Evolutionary conservation across 92 coral and sea anemone genomes (phyloP), one percentile per base, ranked within the genome.

Genomic region (Ricordea florida): DNA sequence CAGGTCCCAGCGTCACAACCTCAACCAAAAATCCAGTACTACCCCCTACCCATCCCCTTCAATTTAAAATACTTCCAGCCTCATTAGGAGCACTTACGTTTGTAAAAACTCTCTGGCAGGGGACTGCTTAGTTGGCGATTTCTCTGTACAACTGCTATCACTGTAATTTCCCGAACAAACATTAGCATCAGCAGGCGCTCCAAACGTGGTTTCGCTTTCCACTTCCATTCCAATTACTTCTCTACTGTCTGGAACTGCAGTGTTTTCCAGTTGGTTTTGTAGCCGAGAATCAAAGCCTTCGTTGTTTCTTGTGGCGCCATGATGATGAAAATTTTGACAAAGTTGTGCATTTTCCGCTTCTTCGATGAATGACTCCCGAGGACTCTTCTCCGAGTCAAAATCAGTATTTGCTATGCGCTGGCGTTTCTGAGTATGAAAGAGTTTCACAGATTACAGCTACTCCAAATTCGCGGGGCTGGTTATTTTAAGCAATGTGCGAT

Each of bases 51-150:
- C n/a, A n/a, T n/a, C n/a, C n/a, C n/a, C n/a, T n/a, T n/a, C n/a
- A n/a, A n/a, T n/a, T n/a, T n/a, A n/a, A n/a, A n/a, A n/a, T n/a
- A n/a, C n/a, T n/a, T n/a, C n/a, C n/a, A n/a, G n/a, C n/a, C n/a
- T n/a, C n/a, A n/a, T n/a, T n/a, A n/a, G n/a, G n/a, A 14, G 28
- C 14, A 52, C 77, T 70, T 25, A 70, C 77, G 27, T 38, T 29
- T 15, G 65, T 25, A 70, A 20, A 38, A 55, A 70, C 56, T 70
- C 77, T 22, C 77, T 55, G 2, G 76, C 63, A 3, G 76, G 76
- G 6, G 76, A 69, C 16, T 63, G 62, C 53, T 69, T 40, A 15
- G 50, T 15, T 17, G 50, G 38, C 14, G 29, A 34, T 38, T 21
- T 70, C 31, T 70, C 77, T 16, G n/a, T 4, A 20, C 57, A 28